A percentile compares a stretch with the other conserved stretches of the same genome.
These are phyloP conservation scores for Chrysemys picta DNA, from an alignment of 2,113 vertebrate genomes.

Conservation along the genomic window DNA sequence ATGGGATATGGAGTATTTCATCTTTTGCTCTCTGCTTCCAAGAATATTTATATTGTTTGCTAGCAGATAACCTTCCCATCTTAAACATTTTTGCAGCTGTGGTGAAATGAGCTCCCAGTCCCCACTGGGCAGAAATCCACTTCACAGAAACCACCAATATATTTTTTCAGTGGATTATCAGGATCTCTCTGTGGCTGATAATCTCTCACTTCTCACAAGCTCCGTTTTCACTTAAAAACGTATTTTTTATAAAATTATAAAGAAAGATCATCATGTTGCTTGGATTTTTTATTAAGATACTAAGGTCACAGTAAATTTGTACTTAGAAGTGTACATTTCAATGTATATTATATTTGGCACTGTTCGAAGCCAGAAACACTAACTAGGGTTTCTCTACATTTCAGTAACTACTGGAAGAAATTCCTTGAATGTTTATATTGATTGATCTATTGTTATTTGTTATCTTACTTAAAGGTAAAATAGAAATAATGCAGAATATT, in stretches of 20 bases:
- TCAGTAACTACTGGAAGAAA: background rate
- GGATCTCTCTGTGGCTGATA: background rate
- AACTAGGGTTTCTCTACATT: background rate
- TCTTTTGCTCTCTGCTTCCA: background rate
- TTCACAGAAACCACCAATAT: background rate
- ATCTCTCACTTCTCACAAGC: background rate
- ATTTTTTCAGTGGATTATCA: background rate
- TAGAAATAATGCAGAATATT: background rate
- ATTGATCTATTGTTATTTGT: background rate
- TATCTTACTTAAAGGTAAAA: background rate
- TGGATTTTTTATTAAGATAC: background rate
- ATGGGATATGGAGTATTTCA: rapidly evolving
- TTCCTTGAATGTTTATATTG: background rate
- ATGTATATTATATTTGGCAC: background rate
- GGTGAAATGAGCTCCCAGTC: background rate
- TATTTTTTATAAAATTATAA: background rate
- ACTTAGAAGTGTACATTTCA: background rate
- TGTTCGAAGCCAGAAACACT: background rate
- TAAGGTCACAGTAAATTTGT: background rate
- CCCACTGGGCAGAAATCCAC: background rate
- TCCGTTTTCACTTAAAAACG: background rate
- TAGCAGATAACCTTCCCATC: background rate
- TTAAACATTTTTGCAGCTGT: background rate
- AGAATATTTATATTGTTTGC: background rate
- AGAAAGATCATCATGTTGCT: background rate